These are phyloP conservation scores for Molossus alvarezi DNA, from an alignment of 2,797 vertebrate genomes.

Conservation along the genomic window DNA sequence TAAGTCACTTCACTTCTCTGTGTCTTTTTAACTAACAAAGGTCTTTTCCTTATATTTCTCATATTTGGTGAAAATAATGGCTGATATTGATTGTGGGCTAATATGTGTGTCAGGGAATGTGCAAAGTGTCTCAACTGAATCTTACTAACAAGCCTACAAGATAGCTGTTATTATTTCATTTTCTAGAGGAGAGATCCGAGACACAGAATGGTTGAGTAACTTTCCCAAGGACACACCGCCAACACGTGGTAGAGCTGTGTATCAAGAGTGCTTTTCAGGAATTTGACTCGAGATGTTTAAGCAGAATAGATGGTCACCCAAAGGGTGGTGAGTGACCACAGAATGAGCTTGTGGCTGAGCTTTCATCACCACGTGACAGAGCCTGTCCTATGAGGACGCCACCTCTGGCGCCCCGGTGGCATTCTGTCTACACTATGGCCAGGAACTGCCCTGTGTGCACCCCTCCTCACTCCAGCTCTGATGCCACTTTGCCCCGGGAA, in stretches of 20 bases:
- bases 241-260: neutral
- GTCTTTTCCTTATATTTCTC: slow-evolving; percentile 31
- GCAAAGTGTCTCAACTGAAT: neutral
- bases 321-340: neutral
- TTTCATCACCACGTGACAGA: neutral
- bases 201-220: slow-evolving; percentile 1
- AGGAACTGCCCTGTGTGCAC: neutral
- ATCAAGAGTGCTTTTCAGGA: neutral
- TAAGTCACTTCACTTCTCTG: neutral
- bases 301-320: neutral
- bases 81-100: slow-evolving; percentile 10
- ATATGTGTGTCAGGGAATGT: neutral
- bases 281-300: neutral
- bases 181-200: neutral
- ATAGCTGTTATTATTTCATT: neutral
- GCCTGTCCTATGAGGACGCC: neutral
- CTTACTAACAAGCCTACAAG: neutral
- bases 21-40: slow-evolving; percentile 35
- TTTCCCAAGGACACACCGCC: no score
- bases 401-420: accelerated
- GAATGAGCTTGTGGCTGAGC: neutral
- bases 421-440: accelerated
- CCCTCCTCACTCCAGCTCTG: neutral
- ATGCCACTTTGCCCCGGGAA: neutral
- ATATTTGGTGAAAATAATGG: slow-evolving; percentile 58